A percentile compares a stretch with the other conserved stretches of the same genome.
These are phyloP conservation scores for Scomber scombrus DNA, from an alignment of 2,113 vertebrate species.

Conservation along the genomic window DNA sequence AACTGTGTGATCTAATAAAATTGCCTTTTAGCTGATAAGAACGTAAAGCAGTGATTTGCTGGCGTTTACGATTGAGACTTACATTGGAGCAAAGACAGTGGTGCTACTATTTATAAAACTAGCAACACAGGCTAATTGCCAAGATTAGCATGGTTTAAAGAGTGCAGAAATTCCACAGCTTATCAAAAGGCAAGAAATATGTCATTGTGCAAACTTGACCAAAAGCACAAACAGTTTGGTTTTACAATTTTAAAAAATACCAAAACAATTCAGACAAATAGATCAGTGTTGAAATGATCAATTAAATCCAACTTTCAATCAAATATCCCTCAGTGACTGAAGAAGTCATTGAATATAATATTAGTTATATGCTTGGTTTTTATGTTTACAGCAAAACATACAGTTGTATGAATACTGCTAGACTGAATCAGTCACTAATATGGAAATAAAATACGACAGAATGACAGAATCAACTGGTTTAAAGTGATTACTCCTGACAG, in stretches of 20 bases:
- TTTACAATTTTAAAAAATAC: slow-evolving; percentile 1
- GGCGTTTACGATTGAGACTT: background rate
- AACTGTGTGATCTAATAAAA: background rate
- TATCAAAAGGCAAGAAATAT: slow-evolving; percentile 21
- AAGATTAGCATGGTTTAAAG: slow-evolving; percentile 46
- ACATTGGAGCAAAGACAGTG: background rate
- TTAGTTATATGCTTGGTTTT: background rate
- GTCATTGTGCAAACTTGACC: slow-evolving; percentile 18
- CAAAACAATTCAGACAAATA: background rate
- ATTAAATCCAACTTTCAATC: background rate
- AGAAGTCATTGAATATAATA: background rate
- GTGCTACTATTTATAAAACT: slow-evolving; percentile 1
- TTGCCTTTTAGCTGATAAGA: background rate
- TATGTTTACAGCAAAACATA: background rate
- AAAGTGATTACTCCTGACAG: background rate
- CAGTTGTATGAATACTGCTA: background rate
- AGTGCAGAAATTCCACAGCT: slow-evolving; percentile 31
- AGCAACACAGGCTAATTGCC: background rate
- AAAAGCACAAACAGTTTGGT: slow-evolving; percentile 14
- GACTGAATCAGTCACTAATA: background rate
- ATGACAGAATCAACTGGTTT: background rate
- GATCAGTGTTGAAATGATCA: background rate
- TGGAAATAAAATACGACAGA: background rate
- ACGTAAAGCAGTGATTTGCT: background rate
- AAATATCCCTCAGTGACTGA: background rate